These are phyloP conservation scores for Lapara coniferarum DNA, from an alignment of 2,888 invertebrate genomes.

Conservation along the genomic window DNA sequence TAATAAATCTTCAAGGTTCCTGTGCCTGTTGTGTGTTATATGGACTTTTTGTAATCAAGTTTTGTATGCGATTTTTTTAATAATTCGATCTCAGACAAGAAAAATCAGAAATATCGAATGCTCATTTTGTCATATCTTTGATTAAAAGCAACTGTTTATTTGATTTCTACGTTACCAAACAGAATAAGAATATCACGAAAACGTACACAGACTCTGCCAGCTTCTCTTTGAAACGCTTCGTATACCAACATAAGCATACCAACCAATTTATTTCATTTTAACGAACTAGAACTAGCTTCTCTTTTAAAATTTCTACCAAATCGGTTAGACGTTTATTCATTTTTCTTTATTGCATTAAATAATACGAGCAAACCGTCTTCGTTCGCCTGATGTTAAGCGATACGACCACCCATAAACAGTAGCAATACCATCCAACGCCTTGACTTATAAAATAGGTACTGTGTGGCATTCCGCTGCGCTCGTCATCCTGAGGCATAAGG, in stretches of 20 bases:
- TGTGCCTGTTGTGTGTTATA: not conserved
- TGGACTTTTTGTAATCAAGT: too few species aligned
- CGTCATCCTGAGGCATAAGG: too few species aligned
- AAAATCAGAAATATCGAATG: too few species aligned
- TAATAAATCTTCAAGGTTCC: not conserved
- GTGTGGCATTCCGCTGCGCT: too few species aligned
- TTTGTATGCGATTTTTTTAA: too few species aligned
- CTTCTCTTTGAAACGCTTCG: conserved; percentile 7
- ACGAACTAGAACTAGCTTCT: not conserved
- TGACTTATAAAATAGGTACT: too few species aligned
- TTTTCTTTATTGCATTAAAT: too few species aligned
- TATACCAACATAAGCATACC: not conserved
- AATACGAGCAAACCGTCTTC: too few species aligned
- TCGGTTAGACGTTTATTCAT: not conserved
- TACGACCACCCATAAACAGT: too few species aligned
- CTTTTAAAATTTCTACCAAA: not conserved
- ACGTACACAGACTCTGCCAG: not conserved
- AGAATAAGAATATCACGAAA: conserved; percentile 10
- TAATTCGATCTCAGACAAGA: too few species aligned
- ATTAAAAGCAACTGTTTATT: not conserved
- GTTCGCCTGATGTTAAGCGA: too few species aligned
- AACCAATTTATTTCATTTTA: not conserved
- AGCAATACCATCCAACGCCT: too few species aligned
- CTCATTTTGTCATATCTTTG: not conserved
- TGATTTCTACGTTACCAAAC: not conserved